Base-by-base conservation (phyloP, 2,113 vertebrate genomes). In the Nothobranchius furzeri region DNA sequence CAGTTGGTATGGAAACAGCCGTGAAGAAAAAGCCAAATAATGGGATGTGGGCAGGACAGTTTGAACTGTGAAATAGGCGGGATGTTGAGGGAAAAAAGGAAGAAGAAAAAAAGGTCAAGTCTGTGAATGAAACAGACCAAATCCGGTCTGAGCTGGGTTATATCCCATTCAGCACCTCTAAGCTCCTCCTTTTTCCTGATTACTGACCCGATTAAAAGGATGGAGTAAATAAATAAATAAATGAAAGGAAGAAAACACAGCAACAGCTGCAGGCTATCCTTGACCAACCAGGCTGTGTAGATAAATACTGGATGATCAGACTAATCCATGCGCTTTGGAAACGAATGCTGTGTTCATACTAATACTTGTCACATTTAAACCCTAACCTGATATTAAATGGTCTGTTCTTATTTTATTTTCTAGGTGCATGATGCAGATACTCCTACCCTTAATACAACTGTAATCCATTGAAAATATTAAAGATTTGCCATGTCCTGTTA, bases 301-400 rank as follows among this genome's bases (percentile, higher is more conserved):
- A 85, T 77, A 75, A 70, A 54, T 45, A 45, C 60, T 30, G 50
- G 46, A 40, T 65, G 76, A 82, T 75, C 76, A 67, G 4, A 48
- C 67, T 85, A 81, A 83, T 83, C 75, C 79, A 60, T 62, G 68
- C 68, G 68, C 76, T 80, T 81, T 79, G 63, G 60, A 78, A 67
- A 79, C 56, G 9, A 65, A 73, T 60, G 40, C 58, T 37, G 42
- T 51, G 43, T 69, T 76, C 12, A 69, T 60, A 50, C 64, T 30
- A 64, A 76, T 53, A 57, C 15, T 48, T 7, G 37, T 40, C 30
- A 30, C 30, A 30, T 4, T 30, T 4, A 30, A 30, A 30, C 30
- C 30, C 20, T 20, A 20, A 20, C 20, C 20, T 20, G 20, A 20
- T 20, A 20, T 20, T 20, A 20, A 20, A 20, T 30, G 30, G 30